Percentiles rank a stretch among this genome's conserved stretches.
Evolutionary conservation across 2,888 invertebrate genomes (phyloP).

Genomic region (Hoplodrina ambigua): DNA sequence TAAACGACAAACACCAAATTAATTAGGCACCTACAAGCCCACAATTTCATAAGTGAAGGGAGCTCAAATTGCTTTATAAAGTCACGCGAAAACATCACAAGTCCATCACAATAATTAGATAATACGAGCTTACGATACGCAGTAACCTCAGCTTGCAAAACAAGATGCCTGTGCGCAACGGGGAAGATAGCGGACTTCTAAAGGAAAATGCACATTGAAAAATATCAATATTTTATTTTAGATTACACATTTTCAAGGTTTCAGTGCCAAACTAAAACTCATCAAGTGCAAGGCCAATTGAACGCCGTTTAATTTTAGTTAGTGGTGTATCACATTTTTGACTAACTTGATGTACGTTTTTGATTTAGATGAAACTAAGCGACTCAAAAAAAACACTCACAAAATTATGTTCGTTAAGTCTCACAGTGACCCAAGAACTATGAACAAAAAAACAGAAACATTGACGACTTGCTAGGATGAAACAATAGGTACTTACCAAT

Average conservation of each 20-base stretch:
- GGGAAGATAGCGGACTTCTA: conserved; percentile 60
- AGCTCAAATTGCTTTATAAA: conserved; percentile 37
- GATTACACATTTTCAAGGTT: too few species aligned
- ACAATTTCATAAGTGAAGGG: conserved; percentile 28
- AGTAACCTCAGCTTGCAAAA: conserved; percentile 56
- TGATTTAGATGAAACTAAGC: too few species aligned
- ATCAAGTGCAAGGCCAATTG: too few species aligned
- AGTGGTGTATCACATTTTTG: too few species aligned
- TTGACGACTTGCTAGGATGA: background rate
- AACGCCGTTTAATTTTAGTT: too few species aligned
- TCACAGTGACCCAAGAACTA: too few species aligned
- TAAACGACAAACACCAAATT: background rate
- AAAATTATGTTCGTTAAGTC: too few species aligned
- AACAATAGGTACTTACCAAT: background rate
- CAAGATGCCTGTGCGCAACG: conserved; percentile 66
- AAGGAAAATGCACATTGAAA: conserved; percentile 47
- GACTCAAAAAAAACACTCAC: too few species aligned
- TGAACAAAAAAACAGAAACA: too few species aligned
- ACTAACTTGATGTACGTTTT: too few species aligned
- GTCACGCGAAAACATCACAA: conserved; percentile 36
- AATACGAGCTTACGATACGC: conserved; percentile 38
- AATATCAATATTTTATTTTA: background rate
- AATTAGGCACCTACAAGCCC: too few species aligned
- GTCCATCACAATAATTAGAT: conserved; percentile 51
- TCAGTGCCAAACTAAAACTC: too few species aligned